Conservation (phyloP, 2,888 invertebrate genomes). For the Cheilosia vulpina region DNA sequence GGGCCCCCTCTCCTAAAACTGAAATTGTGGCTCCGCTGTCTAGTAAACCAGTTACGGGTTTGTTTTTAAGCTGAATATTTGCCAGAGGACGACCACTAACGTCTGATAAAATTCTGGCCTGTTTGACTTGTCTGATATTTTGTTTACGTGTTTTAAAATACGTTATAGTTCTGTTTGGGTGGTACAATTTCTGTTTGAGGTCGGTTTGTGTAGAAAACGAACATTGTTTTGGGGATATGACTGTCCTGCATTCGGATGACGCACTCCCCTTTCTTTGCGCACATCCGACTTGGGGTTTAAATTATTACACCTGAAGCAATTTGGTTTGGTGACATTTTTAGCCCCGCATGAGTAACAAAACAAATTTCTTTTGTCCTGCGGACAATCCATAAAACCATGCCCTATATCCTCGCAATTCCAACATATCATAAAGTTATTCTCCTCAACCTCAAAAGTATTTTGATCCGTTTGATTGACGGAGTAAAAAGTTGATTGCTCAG, state of each 20-base stretch:
- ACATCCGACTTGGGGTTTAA: too few relatives aligned
- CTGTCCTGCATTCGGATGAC: slow-evolving; percentile 2
- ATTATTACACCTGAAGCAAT: neutral
- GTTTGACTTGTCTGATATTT: neutral
- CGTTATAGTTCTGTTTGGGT: neutral
- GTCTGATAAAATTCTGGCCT: too few relatives aligned
- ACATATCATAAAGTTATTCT: neutral
- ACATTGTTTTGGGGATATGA: slow-evolving; percentile 1
- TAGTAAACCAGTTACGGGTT: too few relatives aligned
- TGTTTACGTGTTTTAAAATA: neutral
- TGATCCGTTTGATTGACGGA: neutral
- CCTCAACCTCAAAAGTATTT: neutral
- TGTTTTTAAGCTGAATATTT: too few relatives aligned
- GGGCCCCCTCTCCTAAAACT: neutral
- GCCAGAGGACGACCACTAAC: too few relatives aligned
- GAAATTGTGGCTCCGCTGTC: neutral
- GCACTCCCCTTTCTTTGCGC: neutral
- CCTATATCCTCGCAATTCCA: neutral
- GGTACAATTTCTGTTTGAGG: neutral
- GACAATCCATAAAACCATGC: neutral
- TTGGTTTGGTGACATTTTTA: neutral
- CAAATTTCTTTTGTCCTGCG: neutral
- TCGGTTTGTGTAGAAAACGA: neutral
- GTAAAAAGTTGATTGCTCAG: neutral
- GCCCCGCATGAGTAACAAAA: too few relatives aligned